Evolutionary conservation across 2,797 vertebrate genomes (phyloP).

Genomic region (Melanogrammus aeglefinus): DNA sequence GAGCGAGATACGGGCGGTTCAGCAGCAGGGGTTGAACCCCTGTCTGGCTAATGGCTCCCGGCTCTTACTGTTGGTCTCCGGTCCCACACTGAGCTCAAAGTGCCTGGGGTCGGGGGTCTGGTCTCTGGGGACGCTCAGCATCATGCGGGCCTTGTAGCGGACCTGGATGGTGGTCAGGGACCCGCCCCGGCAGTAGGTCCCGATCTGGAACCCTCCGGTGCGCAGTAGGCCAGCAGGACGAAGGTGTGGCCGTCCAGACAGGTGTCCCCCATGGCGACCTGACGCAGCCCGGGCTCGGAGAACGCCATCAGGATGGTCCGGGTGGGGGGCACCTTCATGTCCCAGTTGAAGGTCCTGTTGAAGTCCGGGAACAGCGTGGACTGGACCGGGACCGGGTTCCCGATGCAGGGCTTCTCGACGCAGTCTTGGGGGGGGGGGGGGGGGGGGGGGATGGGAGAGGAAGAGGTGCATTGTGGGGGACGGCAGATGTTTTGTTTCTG

Average conservation of each 20-base stretch:
- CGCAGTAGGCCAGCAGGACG: conserved; percentile 65
- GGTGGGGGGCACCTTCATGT: conserved; percentile 60
- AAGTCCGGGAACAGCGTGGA: conserved; percentile 71
- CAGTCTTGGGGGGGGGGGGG: conserved; percentile 58
- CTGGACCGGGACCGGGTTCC: conserved; percentile 71
- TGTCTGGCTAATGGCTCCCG: neutral
- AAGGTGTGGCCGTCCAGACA: conserved; percentile 80
- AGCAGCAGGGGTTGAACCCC: too few species aligned
- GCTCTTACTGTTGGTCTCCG: conserved; percentile 62
- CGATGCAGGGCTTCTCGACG: conserved; percentile 61
- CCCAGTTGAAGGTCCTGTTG: conserved; percentile 83
- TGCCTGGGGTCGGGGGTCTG: conserved; percentile 47
- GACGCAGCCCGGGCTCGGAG: conserved; percentile 74
- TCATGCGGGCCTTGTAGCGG: conserved; percentile 59
- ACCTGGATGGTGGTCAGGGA: conserved; percentile 51
- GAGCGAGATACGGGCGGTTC: neutral
- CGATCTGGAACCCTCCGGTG: conserved; percentile 37
- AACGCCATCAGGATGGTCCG: conserved; percentile 79
- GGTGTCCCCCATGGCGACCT: conserved; percentile 70
- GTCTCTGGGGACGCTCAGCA: conserved; percentile 58
- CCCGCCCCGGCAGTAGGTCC: conserved; percentile 73
- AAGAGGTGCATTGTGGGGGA: neutral
- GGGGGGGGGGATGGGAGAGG: conserved; percentile 3
- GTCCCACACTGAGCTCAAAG: conserved; percentile 59
- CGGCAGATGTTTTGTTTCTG: neutral